Conservation (phyloP, 2,113 vertebrate genomes). For the Mus spicilegus region DNA sequence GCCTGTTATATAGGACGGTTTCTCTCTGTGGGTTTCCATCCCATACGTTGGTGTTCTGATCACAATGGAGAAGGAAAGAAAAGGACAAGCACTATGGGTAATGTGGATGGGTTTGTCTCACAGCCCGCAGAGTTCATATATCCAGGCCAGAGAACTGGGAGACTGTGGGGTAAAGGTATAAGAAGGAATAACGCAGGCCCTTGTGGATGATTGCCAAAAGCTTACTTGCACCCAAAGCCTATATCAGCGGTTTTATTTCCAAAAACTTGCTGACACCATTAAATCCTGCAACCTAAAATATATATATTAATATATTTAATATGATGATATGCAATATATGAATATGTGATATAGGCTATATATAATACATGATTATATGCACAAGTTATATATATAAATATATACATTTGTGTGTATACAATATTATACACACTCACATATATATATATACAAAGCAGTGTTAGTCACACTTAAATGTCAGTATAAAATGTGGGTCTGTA, state of each 20-base stretch:
- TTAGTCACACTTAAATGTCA: conserved; percentile 52
- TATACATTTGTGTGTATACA: neutral
- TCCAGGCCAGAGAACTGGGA: neutral
- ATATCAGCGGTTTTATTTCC: conserved; percentile 70
- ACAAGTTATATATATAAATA: neutral
- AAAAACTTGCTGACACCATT: conserved; percentile 58
- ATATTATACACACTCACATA: no score
- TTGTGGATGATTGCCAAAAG: conserved; percentile 16
- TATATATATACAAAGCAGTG: conserved; percentile 34
- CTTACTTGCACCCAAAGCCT: conserved; percentile 64
- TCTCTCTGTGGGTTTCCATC: neutral
- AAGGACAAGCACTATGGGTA: neutral
- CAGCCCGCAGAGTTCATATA: neutral
- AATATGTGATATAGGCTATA: neutral
- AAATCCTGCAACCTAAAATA: conserved; percentile 37
- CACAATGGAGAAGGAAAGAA: neutral
- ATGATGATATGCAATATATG: neutral
- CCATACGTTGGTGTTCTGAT: neutral
- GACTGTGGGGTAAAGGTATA: neutral
- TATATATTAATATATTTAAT: neutral
- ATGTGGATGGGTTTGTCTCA: neutral
- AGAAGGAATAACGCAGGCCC: conserved; percentile 30
- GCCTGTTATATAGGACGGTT: neutral
- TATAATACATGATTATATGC: no score
- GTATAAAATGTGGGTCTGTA: conserved; percentile 22